Evolutionary conservation across 2,888 invertebrate genomes (phyloP).

Genomic region (Drosophila limbata): DNA sequence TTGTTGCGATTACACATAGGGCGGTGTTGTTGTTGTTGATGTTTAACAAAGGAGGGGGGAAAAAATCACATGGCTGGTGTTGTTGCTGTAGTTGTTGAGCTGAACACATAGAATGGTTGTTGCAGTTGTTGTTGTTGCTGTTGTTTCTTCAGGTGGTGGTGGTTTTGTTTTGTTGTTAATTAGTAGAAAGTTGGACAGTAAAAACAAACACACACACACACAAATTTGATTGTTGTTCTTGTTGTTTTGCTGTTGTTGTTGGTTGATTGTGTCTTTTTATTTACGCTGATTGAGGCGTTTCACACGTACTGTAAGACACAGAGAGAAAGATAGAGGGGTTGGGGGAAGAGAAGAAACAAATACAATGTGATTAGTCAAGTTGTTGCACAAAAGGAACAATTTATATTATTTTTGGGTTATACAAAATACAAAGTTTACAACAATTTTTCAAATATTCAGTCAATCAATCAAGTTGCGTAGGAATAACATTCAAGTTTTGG

Average conservation of each 20-base stretch:
- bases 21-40: slow-evolving; percentile 33
- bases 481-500: slow-evolving; percentile 65
- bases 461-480: slow-evolving; percentile 42
- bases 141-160: slow-evolving; percentile 47
- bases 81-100: slow-evolving; percentile 41
- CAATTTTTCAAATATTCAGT: slow-evolving; percentile 54
- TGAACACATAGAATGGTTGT: slow-evolving; percentile 52
- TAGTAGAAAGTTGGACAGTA: slow-evolving; percentile 64
- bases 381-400: slow-evolving; percentile 37
- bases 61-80: slow-evolving; percentile 36
- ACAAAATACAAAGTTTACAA: slow-evolving; percentile 45
- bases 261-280: slow-evolving; percentile 75
- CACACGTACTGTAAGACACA: slow-evolving; percentile 93
- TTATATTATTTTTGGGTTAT: slow-evolving; percentile 46
- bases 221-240: slow-evolving; percentile 51
- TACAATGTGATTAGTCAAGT: slow-evolving; percentile 69
- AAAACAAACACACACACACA: slow-evolving; percentile 56
- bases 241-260: slow-evolving; percentile 57
- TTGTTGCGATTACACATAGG: slow-evolving; percentile 49
- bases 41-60: slow-evolving; percentile 26
- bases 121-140: slow-evolving; percentile 41
- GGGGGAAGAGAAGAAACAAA: slow-evolving; percentile 60
- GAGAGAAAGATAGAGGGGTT: slow-evolving; percentile 61
- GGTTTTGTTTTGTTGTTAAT: slow-evolving; percentile 55
- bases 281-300: slow-evolving; percentile 93